Evolutionary conservation across 2,113 vertebrate species (phyloP).

Genomic region (Tachycineta bicolor): DNA sequence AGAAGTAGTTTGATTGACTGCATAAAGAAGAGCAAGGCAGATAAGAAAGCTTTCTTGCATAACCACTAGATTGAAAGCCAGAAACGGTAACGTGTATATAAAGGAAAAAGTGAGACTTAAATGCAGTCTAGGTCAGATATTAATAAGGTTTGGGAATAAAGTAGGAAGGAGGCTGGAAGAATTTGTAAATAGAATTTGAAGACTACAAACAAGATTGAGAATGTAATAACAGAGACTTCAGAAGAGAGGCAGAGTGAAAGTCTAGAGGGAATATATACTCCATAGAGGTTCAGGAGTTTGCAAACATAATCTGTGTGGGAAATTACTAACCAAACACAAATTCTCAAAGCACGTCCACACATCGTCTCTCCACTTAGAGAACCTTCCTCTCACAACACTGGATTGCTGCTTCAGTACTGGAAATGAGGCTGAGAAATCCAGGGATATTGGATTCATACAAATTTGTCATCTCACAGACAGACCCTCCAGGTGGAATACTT

Average conservation of each 20-base stretch:
- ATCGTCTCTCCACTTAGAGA: not conserved
- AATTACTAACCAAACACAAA: not conserved
- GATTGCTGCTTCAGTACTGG: not conserved
- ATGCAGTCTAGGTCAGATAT: not conserved
- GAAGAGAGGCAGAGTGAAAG: not conserved
- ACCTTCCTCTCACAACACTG: not conserved
- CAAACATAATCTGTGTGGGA: not conserved
- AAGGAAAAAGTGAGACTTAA: not conserved
- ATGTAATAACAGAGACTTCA: not conserved
- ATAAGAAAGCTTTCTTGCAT: not conserved
- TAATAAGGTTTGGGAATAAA: conserved; percentile 26
- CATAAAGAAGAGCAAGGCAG: not conserved
- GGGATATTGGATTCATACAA: not conserved
- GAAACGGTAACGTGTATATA: not conserved
- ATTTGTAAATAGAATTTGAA: conserved; percentile 7
- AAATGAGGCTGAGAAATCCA: not conserved
- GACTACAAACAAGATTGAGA: not conserved
- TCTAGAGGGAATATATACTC: not conserved
- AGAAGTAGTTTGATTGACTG: not conserved
- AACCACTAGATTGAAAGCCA: not conserved
- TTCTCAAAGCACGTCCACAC: not conserved
- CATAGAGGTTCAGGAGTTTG: not conserved
- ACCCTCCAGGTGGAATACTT: not conserved
- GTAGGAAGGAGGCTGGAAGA: not conserved
- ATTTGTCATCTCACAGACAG: not conserved